phyloP scores from a whole-genome alignment of 2,113 vertebrate species.

The Oncorhynchus clarkii region DNA sequence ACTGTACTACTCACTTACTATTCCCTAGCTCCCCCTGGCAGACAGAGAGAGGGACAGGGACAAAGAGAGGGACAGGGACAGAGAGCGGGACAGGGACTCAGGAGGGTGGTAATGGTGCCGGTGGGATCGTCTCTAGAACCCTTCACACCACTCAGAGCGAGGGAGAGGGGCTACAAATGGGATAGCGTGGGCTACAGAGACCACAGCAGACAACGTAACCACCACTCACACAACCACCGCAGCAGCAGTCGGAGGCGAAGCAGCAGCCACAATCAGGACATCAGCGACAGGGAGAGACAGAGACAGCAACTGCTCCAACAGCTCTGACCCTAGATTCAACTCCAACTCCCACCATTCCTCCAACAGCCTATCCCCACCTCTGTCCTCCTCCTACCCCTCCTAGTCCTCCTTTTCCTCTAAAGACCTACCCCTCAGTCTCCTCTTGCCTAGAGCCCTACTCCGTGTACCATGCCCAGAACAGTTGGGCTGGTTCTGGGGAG shows the following conservation, averaged over 20 bases:
- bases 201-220: conserved; percentile 75
- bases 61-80: too few relatives aligned
- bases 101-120: too few relatives aligned
- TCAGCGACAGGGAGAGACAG: conserved; percentile 48
- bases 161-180: conserved; percentile 68
- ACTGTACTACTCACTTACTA: too few relatives aligned
- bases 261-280: conserved; percentile 69
- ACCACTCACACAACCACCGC: conserved; percentile 78
- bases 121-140: conserved; percentile 33
- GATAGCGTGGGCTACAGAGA: conserved; percentile 71
- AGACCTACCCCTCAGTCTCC: conserved; percentile 55
- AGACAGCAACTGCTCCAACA: conserved; percentile 68
- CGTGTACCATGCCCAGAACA: conserved; percentile 38
- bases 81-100: too few relatives aligned
- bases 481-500: conserved; percentile 41
- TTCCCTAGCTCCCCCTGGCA: too few relatives aligned
- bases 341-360: conserved; percentile 64
- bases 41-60: too few relatives aligned
- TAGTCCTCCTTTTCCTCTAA: conserved; percentile 61
- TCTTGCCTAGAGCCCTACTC: conserved; percentile 60
- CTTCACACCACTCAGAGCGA: conserved; percentile 71
- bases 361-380: conserved; percentile 80
- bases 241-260: conserved; percentile 56
- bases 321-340: conserved; percentile 57
- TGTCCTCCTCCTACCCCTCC: conserved; percentile 52